A percentile compares a stretch with the other conserved stretches of the same genome.
Evolutionary conservation across 1,140 invertebrate species (phyloP).

Genomic region (Drosophila pallidifrons): DNA sequence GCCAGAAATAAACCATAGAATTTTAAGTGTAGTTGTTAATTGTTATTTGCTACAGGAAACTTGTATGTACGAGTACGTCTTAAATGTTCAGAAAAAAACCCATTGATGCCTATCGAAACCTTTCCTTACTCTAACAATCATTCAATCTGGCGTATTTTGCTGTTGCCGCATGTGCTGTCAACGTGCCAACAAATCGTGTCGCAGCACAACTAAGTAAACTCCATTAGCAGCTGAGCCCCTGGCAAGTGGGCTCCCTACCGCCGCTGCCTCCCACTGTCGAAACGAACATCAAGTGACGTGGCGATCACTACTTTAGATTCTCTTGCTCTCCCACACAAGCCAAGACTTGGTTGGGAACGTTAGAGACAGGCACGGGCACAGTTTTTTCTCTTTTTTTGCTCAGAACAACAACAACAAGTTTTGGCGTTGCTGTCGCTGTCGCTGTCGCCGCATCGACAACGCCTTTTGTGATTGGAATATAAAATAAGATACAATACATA

Average conservation of each 20-base stretch:
- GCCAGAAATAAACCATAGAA: neutral
- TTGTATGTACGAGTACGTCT: neutral
- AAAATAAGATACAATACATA: slow-evolving; percentile 66
- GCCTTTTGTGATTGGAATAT: slow-evolving; percentile 82
- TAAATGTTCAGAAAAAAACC: slow-evolving; percentile 9
- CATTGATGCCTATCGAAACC: slow-evolving; percentile 28
- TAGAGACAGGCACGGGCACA: slow-evolving; percentile 34
- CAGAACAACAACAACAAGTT: slow-evolving; percentile 52
- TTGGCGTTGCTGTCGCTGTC: slow-evolving; percentile 74
- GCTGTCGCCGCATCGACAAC: slow-evolving; percentile 78
- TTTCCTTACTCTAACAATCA: slow-evolving; percentile 16
- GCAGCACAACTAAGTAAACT: slow-evolving; percentile 29
- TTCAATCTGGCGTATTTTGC: slow-evolving; percentile 20
- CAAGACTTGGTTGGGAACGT: slow-evolving; percentile 27
- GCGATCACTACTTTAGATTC: slow-evolving; percentile 68
- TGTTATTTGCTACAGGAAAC: neutral
- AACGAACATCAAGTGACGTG: slow-evolving; percentile 55
- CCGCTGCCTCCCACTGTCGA: neutral
- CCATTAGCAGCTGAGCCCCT: slow-evolving; percentile 51
- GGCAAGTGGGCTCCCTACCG: slow-evolving; percentile 6
- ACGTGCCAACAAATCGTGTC: slow-evolving; percentile 15
- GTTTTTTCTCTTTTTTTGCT: slow-evolving; percentile 35
- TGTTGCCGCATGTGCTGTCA: slow-evolving; percentile 28
- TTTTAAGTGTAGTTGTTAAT: slow-evolving; percentile 16
- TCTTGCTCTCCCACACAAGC: slow-evolving; percentile 14